A percentile compares a stretch with the other conserved stretches of the same genome.
Evolutionary conservation across 2,113 vertebrate species (phyloP).

Genomic region (Ptilorrhoa leucosticta): DNA sequence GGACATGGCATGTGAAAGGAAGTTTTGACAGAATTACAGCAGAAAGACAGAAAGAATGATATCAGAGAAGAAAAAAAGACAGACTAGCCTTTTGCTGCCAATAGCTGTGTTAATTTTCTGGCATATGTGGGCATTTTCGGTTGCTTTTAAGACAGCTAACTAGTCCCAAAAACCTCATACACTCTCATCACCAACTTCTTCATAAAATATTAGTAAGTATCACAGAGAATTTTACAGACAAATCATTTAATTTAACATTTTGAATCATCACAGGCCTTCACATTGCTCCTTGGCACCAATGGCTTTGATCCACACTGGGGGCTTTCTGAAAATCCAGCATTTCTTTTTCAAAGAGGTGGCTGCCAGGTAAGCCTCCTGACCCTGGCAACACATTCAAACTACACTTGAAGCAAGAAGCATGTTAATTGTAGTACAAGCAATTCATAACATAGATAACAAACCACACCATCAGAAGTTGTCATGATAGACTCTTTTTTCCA

Average conservation of each 20-base stretch:
- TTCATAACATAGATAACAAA: not conserved
- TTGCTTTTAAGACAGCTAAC: not conserved
- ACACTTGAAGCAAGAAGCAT: not conserved
- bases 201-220: not conserved
- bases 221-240: not conserved
- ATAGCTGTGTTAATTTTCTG: not conserved
- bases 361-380: not conserved
- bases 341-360: not conserved
- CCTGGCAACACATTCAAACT: not conserved
- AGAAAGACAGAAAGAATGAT: not conserved
- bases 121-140: not conserved
- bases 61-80: not conserved
- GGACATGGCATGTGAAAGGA: not conserved
- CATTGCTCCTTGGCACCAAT: not conserved
- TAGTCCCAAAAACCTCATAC: not conserved
- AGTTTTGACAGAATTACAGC: not conserved
- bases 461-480: not conserved
- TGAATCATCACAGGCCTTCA: not conserved
- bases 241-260: not conserved
- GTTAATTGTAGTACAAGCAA: not conserved
- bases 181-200: not conserved
- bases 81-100: not conserved
- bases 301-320: accelerated
- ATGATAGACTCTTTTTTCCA: not conserved
- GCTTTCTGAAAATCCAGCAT: not conserved